Percentiles rank a stretch among this genome's conserved stretches.
Evolutionary conservation across 23 tunicate genomes (phyloP).

Genomic region (Oikopleura albicans): DNA sequence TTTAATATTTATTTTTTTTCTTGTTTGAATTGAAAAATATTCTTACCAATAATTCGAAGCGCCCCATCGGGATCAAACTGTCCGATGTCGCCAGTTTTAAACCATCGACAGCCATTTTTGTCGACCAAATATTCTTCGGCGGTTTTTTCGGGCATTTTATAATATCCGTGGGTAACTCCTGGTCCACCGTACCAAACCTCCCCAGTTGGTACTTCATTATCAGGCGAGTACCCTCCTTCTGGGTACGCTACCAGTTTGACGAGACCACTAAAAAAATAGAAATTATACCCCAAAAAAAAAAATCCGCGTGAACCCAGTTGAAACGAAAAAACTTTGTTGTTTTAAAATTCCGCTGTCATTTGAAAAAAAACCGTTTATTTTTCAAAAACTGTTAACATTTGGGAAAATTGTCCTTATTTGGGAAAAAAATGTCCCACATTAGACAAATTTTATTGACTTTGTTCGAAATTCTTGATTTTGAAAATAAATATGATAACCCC

Average conservation of each 20-base stretch:
- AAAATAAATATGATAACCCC: too few relatives aligned
- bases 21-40: neutral
- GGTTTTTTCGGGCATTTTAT: slow-evolving; percentile 73
- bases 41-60: slow-evolving; percentile 39
- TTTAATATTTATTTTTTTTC: too few relatives aligned
- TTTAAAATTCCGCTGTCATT: too few relatives aligned
- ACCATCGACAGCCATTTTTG: slow-evolving; percentile 71
- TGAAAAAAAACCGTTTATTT: too few relatives aligned
- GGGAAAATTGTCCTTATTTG: too few relatives aligned
- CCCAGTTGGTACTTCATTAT: slow-evolving; percentile 64
- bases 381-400: too few relatives aligned
- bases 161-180: slow-evolving; percentile 54
- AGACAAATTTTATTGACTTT: too few relatives aligned
- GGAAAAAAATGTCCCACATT: too few relatives aligned
- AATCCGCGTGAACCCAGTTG: too few relatives aligned
- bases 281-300: too few relatives aligned
- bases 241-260: slow-evolving; percentile 73
- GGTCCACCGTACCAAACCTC: slow-evolving; percentile 85
- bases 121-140: slow-evolving; percentile 58
- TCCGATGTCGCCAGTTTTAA: slow-evolving; percentile 89
- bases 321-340: too few relatives aligned
- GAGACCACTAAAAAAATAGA: neutral
- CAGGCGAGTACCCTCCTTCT: slow-evolving; percentile 51
- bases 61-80: slow-evolving; percentile 56
- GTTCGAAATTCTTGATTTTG: too few relatives aligned